Percentiles rank a stretch among this genome's conserved stretches.
Evolutionary conservation across 35 echinoderm and acorn worm species (phyloP).

Genomic region (Apostichopus californicus): DNA sequence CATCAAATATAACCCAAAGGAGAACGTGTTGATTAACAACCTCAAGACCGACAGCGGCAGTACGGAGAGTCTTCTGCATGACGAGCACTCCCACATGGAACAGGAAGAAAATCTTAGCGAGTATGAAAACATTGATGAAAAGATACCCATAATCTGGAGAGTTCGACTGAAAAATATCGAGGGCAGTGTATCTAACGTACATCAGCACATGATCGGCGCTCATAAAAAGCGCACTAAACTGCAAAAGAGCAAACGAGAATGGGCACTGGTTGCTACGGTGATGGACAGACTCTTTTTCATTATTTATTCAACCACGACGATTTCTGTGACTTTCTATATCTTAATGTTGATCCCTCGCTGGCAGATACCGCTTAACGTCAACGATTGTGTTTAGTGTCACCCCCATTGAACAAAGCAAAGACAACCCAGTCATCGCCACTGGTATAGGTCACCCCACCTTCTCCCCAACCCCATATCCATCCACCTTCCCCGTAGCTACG

Average conservation of each 20-base stretch:
- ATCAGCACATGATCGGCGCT: constrained; percentile 63
- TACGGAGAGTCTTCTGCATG: constrained; percentile 32
- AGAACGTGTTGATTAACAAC: constrained; percentile 35
- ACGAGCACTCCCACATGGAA: constrained; percentile 27
- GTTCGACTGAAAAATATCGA: constrained; percentile 76
- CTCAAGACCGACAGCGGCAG: constrained; percentile 38
- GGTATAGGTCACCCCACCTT: no score
- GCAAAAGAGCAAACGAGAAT: constrained; percentile 74
- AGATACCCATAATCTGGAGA: constrained; percentile 41
- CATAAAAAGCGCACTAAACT: constrained; percentile 45
- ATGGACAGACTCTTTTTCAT: constrained; percentile 90
- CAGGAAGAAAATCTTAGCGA: constrained; percentile 46
- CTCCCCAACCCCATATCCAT: no score
- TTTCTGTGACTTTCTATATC: constrained; percentile 75
- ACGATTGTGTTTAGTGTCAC: no score
- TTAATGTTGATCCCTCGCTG: constrained; percentile 61
- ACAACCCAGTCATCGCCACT: no score
- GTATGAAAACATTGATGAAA: constrained; percentile 66
- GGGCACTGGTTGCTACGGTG: constrained; percentile 89
- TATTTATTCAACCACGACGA: constrained; percentile 88
- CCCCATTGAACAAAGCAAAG: no score
- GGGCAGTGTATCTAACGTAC: constrained; percentile 69
- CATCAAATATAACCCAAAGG: constrained; percentile 68
- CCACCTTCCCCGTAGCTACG: no score
- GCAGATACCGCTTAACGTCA: background rate